phyloP scores from a whole-genome alignment of 2,797 vertebrate species.

The Chelmon rostratus region DNA sequence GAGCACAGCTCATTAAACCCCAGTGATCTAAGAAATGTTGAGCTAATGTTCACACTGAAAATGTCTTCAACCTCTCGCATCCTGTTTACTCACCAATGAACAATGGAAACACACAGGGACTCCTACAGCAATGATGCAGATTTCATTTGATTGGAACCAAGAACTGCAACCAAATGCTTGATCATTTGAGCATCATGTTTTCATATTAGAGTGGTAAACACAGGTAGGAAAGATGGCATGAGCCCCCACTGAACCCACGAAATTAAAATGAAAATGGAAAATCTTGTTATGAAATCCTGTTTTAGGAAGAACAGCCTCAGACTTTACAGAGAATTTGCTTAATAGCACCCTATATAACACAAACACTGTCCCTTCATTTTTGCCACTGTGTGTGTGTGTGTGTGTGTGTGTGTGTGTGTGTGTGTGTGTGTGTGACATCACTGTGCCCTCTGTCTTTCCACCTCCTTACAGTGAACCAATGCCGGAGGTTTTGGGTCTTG shows the following conservation, averaged over 20 bases:
- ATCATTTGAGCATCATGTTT: not conserved
- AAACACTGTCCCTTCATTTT: not conserved
- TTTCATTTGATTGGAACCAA: not conserved
- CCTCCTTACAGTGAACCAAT: not conserved
- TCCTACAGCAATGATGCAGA: not conserved
- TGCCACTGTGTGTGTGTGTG: not conserved
- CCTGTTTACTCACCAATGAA: not conserved
- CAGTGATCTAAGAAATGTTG: not conserved
- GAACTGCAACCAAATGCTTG: not conserved
- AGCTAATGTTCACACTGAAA: not conserved
- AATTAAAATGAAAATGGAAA: not conserved
- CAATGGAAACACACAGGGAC: not conserved
- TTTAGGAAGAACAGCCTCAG: not conserved
- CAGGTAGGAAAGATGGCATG: not conserved
- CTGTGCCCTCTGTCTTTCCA: not conserved
- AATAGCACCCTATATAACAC: not conserved
- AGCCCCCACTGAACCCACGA: not conserved
- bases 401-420: not conserved
- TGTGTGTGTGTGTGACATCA: not conserved
- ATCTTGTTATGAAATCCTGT: not conserved
- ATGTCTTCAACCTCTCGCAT: not conserved
- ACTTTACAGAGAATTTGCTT: not conserved
- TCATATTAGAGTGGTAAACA: not conserved
- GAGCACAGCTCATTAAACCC: not conserved
- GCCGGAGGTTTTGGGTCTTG: not conserved